Evolutionary conservation across 1,140 invertebrate species (phyloP).

Genomic region (Drosophila serrata): DNA sequence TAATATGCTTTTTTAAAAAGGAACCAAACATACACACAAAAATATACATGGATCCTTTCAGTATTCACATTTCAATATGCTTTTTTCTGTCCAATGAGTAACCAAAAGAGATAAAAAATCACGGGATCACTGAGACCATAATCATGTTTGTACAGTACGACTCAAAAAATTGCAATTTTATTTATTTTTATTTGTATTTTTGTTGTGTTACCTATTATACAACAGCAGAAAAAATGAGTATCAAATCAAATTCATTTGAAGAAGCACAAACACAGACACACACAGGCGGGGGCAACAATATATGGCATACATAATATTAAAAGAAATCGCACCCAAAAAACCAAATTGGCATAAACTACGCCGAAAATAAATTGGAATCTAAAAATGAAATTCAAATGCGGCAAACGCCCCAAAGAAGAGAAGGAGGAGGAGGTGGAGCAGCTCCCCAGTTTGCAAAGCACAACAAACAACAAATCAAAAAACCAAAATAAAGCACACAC

Average conservation of each 20-base stretch:
- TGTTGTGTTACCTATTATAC: constrained; percentile 46
- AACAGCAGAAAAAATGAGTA: constrained; percentile 58
- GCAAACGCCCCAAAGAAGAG: constrained; percentile 30
- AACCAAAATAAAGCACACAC: constrained; percentile 43
- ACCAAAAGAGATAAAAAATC: constrained; percentile 38
- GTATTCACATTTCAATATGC: too few species aligned
- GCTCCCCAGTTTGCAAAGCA: constrained; percentile 2
- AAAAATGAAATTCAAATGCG: constrained; percentile 79
- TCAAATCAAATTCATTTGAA: constrained; percentile 70
- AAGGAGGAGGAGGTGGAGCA: constrained; percentile 5
- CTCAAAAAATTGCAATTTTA: constrained; percentile 52
- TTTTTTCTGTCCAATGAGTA: constrained; percentile 44
- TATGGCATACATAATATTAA: constrained; percentile 78
- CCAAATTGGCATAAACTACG: constrained; percentile 80
- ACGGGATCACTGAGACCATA: constrained; percentile 15
- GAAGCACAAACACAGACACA: constrained; percentile 33
- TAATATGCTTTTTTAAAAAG: constrained; percentile 64
- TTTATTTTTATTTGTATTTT: constrained; percentile 1
- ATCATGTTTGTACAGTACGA: constrained; percentile 60
- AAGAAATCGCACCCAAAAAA: constrained; percentile 77
- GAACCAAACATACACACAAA: constrained; percentile 14
- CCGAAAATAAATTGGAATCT: constrained; percentile 80
- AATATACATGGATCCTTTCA: background rate
- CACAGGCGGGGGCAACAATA: constrained; percentile 37
- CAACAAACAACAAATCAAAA: constrained; percentile 57